phyloP scores from a whole-genome alignment of 1,140 invertebrate species.

The Rhynchophorus ferrugineus region DNA sequence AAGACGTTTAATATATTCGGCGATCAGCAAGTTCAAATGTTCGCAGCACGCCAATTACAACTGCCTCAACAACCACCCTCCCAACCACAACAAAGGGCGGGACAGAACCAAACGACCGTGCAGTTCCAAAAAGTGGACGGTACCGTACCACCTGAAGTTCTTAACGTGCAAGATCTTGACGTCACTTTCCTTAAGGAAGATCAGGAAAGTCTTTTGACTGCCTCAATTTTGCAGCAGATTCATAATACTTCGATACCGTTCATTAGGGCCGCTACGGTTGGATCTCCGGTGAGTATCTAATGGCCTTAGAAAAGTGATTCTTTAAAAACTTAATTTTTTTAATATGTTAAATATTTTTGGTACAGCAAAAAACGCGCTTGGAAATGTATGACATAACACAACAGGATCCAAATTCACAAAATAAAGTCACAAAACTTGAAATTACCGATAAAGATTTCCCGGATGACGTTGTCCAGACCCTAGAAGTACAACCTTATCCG shows the following conservation, averaged over 20 bases:
- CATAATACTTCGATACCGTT: constrained; percentile 29
- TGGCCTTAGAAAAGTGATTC: neutral
- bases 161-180: constrained; percentile 23
- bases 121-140: constrained; percentile 15
- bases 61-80: constrained; percentile 22
- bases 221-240: constrained; percentile 38
- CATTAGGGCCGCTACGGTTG: constrained; percentile 28
- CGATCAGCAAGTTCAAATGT: constrained; percentile 27
- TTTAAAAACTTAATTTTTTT: constrained; percentile 11
- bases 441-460: constrained; percentile 30
- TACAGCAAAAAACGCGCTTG: constrained; percentile 32
- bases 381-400: constrained; percentile 30
- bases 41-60: constrained; percentile 25
- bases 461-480: constrained; percentile 49
- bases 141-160: constrained; percentile 8
- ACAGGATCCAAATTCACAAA: constrained; percentile 12
- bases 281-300: constrained; percentile 30
- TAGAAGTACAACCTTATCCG: constrained; percentile 40
- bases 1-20: constrained; percentile 25
- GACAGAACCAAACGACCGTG: constrained; percentile 8
- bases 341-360: no score
- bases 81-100: constrained; percentile 7
- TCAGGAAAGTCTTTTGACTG: constrained; percentile 33
- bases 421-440: constrained; percentile 29
- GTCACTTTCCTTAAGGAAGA: constrained; percentile 32